Percentiles rank a stretch among this genome's conserved stretches.
phyloP scores from a whole-genome alignment of 1,140 invertebrate species.

The Melitaea cinxia region DNA sequence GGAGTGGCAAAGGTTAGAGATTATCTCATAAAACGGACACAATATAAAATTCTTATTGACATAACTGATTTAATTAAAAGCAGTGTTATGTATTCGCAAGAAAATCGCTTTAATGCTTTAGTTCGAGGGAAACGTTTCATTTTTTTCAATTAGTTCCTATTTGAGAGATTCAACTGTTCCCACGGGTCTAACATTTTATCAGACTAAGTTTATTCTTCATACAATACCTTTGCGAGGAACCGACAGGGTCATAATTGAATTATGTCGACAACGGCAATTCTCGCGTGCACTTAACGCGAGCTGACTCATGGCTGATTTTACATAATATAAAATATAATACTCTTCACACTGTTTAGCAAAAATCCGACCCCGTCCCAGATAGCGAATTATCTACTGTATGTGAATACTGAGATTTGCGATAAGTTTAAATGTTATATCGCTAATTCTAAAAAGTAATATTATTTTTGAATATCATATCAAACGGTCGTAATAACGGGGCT shows the following conservation, averaged over 20 bases:
- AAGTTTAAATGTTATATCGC: neutral
- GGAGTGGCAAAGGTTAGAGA: neutral
- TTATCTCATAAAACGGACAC: neutral
- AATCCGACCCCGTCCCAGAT: slow-evolving; percentile 47
- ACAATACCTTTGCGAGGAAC: slow-evolving; percentile 52
- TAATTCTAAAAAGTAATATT: neutral
- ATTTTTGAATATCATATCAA: neutral
- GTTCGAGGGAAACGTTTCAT: neutral
- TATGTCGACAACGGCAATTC: slow-evolving; percentile 71
- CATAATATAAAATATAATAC: slow-evolving; percentile 58
- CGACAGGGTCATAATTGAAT: slow-evolving; percentile 73
- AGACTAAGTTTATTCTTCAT: slow-evolving; percentile 27
- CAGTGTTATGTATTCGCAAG: too few relatives aligned
- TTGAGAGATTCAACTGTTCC: slow-evolving; percentile 23
- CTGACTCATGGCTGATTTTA: slow-evolving; percentile 64
- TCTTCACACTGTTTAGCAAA: slow-evolving; percentile 59
- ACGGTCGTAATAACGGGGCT: too few relatives aligned
- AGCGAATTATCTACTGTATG: slow-evolving; percentile 12
- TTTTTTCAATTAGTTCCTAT: neutral
- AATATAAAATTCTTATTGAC: neutral
- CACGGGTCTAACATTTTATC: slow-evolving; percentile 35
- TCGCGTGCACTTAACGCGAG: slow-evolving; percentile 71
- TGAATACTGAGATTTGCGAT: neutral
- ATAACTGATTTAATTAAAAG: neutral
- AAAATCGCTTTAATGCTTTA: neutral